A percentile compares a stretch with the other conserved stretches of the same genome.
Conservation (phyloP, 2,888 invertebrate genomes). For the Nasonovia ribisnigri region DNA sequence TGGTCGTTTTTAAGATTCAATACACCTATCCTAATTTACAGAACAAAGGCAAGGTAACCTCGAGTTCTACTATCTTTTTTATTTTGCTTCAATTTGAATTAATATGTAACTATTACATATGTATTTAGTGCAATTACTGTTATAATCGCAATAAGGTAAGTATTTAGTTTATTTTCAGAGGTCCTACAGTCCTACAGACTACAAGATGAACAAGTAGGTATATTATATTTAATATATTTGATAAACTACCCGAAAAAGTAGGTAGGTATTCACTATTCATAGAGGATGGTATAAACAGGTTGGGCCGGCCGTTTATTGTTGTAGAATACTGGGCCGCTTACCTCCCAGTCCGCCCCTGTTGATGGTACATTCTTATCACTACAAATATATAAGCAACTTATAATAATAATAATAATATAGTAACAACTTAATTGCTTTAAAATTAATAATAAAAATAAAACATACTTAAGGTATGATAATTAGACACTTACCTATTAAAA, state of each 20-base stretch:
- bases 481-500: no score
- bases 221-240: conserved; percentile 25
- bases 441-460: no score
- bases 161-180: conserved; percentile 28
- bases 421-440: no score
- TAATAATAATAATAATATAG: no score
- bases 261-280: neutral
- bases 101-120: neutral
- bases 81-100: neutral
- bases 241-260: conserved; percentile 7
- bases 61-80: neutral
- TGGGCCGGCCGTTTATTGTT: neutral
- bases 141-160: conserved; percentile 20
- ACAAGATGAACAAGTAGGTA: neutral
- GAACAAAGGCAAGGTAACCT: neutral
- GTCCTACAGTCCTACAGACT: conserved; percentile 42
- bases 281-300: neutral
- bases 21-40: neutral
- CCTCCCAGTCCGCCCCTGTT: conserved; percentile 22
- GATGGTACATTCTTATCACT: no score
- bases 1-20: neutral
- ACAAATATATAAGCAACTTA: no score
- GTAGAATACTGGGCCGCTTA: conserved; percentile 28
- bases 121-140: conserved; percentile 24
- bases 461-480: no score